Evolutionary conservation across 2,888 invertebrate species (phyloP), one percentile per base, ranked within the genome.

Genomic region (Rhorus exstirpatorius): DNA sequence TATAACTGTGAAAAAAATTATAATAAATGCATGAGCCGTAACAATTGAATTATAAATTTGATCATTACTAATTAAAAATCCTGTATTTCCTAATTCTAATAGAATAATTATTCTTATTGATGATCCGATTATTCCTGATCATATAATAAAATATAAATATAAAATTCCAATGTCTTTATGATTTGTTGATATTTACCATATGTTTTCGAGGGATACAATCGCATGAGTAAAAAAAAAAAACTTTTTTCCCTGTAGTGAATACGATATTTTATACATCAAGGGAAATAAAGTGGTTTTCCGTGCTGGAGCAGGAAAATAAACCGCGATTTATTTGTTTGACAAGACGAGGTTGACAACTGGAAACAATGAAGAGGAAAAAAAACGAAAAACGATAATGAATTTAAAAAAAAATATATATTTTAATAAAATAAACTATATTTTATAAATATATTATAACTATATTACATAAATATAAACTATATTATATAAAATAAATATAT

Each of bases 11-110:
- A 93, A 96, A 95, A 6, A 97, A 95, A 97, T 96, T 95, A 97
- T 97, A 91, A 97, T 93, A 93, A 97, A 96, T 71, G 96, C 97
- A 94, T 97, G 97, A 97, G 97, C 0, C 97, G 93, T 92, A 97
- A 89, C 95, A 96, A 97, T n/a, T 83, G 95, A 95, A 93, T 97
- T 97, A 94, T 96, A 96, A 93, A 96, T 94, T 94, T 96, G n/a
- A n/a, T n/a, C n/a, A n/a, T n/a, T n/a, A n/a, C n/a, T n/a, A n/a
- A n/a, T n/a, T n/a, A n/a, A n/a, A 63, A 94, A 94, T 12, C 96
- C 95, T 0, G 96, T 95, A 14, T 93, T 95, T 21, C 95, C 95
- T 93, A 97, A 93, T 94, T n/a, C n/a, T n/a, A n/a, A n/a, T n/a
- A n/a, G n/a, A n/a, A n/a, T n/a, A n/a, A n/a, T n/a, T n/a, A n/a